phyloP scores from a whole-genome alignment of 2,888 invertebrate genomes.

The Allolobophora icterica region DNA sequence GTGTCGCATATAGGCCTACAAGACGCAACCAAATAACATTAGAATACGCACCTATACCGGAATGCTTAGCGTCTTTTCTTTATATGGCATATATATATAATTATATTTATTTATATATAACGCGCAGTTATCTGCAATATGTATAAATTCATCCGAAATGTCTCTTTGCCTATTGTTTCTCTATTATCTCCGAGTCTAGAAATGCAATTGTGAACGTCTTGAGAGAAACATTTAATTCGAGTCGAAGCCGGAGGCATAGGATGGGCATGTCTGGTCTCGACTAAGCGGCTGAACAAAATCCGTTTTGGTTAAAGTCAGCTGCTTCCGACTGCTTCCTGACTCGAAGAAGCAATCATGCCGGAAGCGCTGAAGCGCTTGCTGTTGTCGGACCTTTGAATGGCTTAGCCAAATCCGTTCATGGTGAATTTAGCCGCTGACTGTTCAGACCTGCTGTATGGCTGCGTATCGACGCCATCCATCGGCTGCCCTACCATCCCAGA shows the following conservation, averaged over 20 bases:
- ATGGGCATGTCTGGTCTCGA: not conserved
- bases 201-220: no score
- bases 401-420: not conserved
- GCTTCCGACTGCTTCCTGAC: not conserved
- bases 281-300: not conserved
- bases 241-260: not conserved
- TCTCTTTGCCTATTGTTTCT: no score
- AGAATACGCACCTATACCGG: no score
- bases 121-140: not conserved
- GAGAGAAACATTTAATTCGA: not conserved
- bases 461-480: not conserved
- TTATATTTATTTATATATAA: no score
- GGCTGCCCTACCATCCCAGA: not conserved
- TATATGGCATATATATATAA: no score
- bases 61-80: no score
- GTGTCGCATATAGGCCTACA: no score
- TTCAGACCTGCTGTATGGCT: not conserved
- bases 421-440: not conserved
- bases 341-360: not conserved
- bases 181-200: no score
- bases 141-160: not conserved
- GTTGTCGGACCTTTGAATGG: not conserved
- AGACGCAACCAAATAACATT: no score
- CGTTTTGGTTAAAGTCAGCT: not conserved
- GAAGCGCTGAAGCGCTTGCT: not conserved